Evolutionary conservation across 1,140 invertebrate genomes (phyloP), one percentile per base, ranked within the genome.

Genomic region (Pristionchus pacificus): DNA sequence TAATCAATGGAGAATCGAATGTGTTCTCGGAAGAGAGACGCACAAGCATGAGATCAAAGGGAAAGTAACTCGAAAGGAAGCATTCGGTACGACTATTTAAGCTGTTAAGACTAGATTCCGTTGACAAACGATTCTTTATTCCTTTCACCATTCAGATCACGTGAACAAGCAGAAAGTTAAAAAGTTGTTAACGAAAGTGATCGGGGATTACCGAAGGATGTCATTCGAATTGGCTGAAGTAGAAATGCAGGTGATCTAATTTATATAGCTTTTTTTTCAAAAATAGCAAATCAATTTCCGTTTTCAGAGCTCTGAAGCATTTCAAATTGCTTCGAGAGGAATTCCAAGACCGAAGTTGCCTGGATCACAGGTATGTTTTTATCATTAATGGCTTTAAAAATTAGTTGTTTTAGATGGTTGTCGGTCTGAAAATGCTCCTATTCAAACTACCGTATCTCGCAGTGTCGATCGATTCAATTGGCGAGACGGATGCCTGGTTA

Each of bases 361-460:
- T 14, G 89, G 89, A 75, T 83, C 89, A 10, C 38, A 49, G 38
- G 38, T 49, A 6, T 49, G 19, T 49, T 49, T 49, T 6, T 49
- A 49, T 49, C 19, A 10, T 49, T 49, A 19, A 10, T 49, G 38
- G 6, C 19, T 19, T 6, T 10, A 49, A 6, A 19, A 49, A 6
- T 6, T 49, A 49, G 38, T 10, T 10, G 6, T 49, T 49, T 38
- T 91, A 93, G 1, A 84, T 96, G 14, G 80, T 97, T 32, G 97
- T 96, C 86, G 89, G 89, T 25, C 88, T 96, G n/a, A 91, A 91
- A 85, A 90, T 92, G 84, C 87, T 91, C 27, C 83, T 91, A 68
- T 95, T 93, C 84, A 84, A 89, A 2, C 87, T 88, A 57, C 93
- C 93, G 1, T 85, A 91, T 77, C 95, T 97, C 82, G 90, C 89